Conservation (phyloP, 1,140 invertebrate species). For the Hypsibius dujardini region DNA sequence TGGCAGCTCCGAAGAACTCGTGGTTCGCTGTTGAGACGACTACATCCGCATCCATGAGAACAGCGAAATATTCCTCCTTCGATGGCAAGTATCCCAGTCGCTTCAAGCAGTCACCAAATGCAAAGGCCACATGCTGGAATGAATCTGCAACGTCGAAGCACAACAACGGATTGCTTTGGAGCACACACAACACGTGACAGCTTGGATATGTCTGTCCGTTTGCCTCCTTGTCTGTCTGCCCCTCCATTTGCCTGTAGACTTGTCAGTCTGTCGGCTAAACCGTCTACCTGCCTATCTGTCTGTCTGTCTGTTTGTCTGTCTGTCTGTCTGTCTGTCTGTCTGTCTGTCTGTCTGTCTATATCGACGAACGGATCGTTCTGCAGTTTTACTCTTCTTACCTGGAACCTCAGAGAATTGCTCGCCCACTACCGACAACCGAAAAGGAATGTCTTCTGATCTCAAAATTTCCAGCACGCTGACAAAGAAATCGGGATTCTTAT, state of each 20-base stretch:
- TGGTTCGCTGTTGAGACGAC: constrained; percentile 53
- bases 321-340: constrained; percentile 37
- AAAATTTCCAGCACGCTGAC: constrained; percentile 35
- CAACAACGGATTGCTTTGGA: no score
- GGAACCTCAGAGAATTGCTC: constrained; percentile 42
- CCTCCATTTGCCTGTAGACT: no score
- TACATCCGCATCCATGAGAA: constrained; percentile 42
- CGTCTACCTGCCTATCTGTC: no score
- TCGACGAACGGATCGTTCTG: not conserved
- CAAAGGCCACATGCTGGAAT: not conserved
- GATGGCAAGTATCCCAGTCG: constrained; percentile 43
- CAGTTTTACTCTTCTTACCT: constrained; percentile 25
- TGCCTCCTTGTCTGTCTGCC: no score
- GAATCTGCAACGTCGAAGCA: not conserved
- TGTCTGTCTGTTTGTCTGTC: no score
- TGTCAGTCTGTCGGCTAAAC: no score
- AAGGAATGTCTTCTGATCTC: constrained; percentile 39
- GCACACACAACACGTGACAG: no score
- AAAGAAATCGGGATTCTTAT: constrained; percentile 38
- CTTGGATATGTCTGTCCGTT: no score
- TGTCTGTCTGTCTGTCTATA: constrained; percentile 39
- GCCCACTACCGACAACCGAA: constrained; percentile 45
- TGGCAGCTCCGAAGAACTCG: constrained; percentile 56
- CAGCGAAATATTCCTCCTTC: constrained; percentile 41
- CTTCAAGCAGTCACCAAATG: constrained; percentile 38